Evolutionary conservation across 2,113 vertebrate genomes (phyloP).

Genomic region (Syrmaticus mikado): DNA sequence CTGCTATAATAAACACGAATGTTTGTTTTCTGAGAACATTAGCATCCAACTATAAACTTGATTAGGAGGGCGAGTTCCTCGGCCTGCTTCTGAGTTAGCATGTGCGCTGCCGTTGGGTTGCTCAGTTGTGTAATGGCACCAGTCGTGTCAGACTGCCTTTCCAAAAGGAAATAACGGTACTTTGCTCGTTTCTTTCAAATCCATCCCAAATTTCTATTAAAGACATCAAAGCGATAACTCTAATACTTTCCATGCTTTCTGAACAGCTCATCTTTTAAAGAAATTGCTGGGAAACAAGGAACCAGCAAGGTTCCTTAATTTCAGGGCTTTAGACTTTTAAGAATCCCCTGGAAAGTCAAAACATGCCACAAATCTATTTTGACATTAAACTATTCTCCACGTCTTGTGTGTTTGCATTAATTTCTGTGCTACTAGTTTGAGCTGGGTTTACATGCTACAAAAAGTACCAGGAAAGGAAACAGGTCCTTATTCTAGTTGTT

Average conservation of each 20-base stretch:
- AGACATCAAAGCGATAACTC: constrained; percentile 51
- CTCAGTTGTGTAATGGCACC: constrained; percentile 23
- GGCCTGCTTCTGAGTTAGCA: neutral
- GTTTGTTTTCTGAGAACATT: constrained; percentile 62
- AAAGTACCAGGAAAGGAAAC: neutral
- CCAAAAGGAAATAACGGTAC: constrained; percentile 58
- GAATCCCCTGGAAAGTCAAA: neutral
- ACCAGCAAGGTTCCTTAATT: neutral
- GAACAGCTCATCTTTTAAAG: constrained; percentile 12
- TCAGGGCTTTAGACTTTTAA: constrained; percentile 11
- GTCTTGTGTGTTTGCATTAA: neutral
- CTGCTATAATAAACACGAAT: constrained; percentile 44
- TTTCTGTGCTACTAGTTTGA: constrained; percentile 20
- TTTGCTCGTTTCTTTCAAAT: constrained; percentile 40
- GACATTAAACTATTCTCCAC: neutral
- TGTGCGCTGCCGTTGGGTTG: neutral
- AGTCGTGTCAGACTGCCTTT: constrained; percentile 18
- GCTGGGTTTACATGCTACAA: neutral
- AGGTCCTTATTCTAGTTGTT: neutral
- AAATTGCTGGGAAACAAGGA: constrained; percentile 35
- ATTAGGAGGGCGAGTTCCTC: neutral
- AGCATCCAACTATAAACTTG: constrained; percentile 49
- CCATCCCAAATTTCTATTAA: constrained; percentile 43
- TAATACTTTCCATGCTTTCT: constrained; percentile 50
- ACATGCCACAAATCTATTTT: neutral